Conservation (phyloP, 37 sponge, comb jelly and placozoan genomes). For the Hexactinellida sp. region DNA sequence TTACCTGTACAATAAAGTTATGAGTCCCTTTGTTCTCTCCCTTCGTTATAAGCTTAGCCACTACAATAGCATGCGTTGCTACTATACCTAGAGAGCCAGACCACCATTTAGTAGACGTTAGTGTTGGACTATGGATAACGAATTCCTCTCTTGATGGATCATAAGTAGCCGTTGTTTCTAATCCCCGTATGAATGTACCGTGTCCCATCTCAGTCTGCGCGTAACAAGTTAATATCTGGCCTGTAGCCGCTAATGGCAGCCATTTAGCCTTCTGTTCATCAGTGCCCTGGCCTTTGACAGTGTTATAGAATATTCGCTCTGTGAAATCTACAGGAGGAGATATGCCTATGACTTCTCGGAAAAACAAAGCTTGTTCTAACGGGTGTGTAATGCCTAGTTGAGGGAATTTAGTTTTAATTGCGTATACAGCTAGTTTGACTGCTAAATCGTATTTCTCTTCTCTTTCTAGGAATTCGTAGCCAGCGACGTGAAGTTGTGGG, state of each 20-base stretch:
- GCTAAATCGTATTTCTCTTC: neutral
- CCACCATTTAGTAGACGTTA: constrained; percentile 84
- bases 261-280: constrained; percentile 65
- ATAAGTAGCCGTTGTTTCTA: constrained; percentile 81
- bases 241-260: constrained; percentile 45
- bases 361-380: neutral
- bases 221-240: constrained; percentile 66
- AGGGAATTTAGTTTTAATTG: neutral
- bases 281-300: constrained; percentile 50
- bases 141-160: constrained; percentile 58
- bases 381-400: neutral
- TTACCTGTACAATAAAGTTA: constrained; percentile 62
- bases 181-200: constrained; percentile 67
- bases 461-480: neutral
- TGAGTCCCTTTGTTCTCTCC: constrained; percentile 64
- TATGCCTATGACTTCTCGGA: neutral
- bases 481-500: neutral
- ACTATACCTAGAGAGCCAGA: constrained; percentile 58
- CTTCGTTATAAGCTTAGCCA: constrained; percentile 53
- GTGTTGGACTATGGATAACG: constrained; percentile 62
- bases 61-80: constrained; percentile 61
- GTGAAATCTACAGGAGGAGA: neutral
- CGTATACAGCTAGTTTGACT: neutral
- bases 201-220: constrained; percentile 91
- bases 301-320: neutral